These are phyloP conservation scores for Catonia carolina DNA, from an alignment of 2,888 invertebrate genomes.

Conservation along the genomic window DNA sequence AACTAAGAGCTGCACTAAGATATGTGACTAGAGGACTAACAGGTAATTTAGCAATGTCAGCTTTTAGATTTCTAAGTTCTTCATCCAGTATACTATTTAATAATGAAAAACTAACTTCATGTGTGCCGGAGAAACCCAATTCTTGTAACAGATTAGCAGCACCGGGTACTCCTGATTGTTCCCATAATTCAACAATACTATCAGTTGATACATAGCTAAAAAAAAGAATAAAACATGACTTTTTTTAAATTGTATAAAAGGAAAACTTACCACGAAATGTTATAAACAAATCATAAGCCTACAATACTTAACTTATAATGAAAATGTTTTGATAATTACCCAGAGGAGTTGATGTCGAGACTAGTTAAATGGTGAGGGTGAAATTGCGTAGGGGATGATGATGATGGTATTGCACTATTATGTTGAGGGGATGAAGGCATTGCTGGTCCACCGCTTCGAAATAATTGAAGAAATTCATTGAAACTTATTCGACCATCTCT, in stretches of 20 bases:
- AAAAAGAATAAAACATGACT: constrained; percentile 1
- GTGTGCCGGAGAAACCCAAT: constrained; percentile 56
- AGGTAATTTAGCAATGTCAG: constrained; percentile 10
- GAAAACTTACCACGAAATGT: too few relatives aligned
- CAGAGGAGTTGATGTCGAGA: constrained; percentile 19
- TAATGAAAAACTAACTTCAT: constrained; percentile 52
- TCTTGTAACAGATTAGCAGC: constrained; percentile 58
- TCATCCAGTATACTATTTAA: constrained; percentile 62
- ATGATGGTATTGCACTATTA: background rate
- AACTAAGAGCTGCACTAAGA: constrained; percentile 27
- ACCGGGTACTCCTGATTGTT: constrained; percentile 58
- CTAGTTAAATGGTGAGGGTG: constrained; percentile 14
- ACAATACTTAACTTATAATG: too few relatives aligned
- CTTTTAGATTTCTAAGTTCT: constrained; percentile 45
- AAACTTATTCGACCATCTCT: constrained; percentile 58
- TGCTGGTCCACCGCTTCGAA: constrained; percentile 46
- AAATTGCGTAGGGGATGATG: background rate
- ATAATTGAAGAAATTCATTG: constrained; percentile 56
- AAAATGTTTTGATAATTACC: constrained; percentile 17
- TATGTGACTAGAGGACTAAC: constrained; percentile 25
- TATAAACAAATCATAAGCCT: too few relatives aligned
- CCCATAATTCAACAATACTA: constrained; percentile 63
- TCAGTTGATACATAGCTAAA: constrained; percentile 41
- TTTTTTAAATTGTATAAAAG: too few relatives aligned
- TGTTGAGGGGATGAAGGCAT: constrained; percentile 4